A percentile compares a stretch with the other conserved stretches of the same genome.
Evolutionary conservation across 2,888 invertebrate genomes (phyloP).

Genomic region (Sericinus montela): DNA sequence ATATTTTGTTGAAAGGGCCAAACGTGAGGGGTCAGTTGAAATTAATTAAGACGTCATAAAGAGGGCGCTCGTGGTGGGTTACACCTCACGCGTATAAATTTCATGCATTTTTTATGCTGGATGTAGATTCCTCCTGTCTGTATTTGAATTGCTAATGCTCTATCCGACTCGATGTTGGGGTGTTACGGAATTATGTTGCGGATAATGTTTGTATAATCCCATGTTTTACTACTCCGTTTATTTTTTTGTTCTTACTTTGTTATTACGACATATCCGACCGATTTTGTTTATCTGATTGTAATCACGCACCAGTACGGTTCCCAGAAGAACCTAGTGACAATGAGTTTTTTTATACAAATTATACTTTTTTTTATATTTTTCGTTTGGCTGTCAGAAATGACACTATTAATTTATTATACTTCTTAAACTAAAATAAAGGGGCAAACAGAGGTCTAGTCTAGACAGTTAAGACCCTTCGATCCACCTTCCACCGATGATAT

Average conservation of each 20-base stretch:
- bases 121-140: background rate
- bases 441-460: too few relatives aligned
- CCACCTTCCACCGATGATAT: too few relatives aligned
- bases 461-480: too few relatives aligned
- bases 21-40: background rate
- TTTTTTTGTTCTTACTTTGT: background rate
- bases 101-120: background rate
- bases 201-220: background rate
- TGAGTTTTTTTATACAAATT: too few relatives aligned
- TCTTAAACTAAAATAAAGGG: too few relatives aligned
- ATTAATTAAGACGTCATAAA: background rate
- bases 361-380: too few relatives aligned
- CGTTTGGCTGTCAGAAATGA: too few relatives aligned
- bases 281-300: too few relatives aligned
- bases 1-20: background rate
- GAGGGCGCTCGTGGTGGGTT: background rate
- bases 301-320: too few relatives aligned
- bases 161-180: background rate
- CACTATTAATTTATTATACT: too few relatives aligned
- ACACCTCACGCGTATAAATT: background rate
- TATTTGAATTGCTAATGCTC: conserved; percentile 2
- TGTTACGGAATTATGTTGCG: background rate
- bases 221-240: background rate
- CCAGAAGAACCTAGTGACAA: too few relatives aligned
- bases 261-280: too few relatives aligned